A percentile compares a stretch with the other conserved stretches of the same genome.
phyloP scores from a whole-genome alignment of 1,140 invertebrate species.

The Tetraneura akinire region DNA sequence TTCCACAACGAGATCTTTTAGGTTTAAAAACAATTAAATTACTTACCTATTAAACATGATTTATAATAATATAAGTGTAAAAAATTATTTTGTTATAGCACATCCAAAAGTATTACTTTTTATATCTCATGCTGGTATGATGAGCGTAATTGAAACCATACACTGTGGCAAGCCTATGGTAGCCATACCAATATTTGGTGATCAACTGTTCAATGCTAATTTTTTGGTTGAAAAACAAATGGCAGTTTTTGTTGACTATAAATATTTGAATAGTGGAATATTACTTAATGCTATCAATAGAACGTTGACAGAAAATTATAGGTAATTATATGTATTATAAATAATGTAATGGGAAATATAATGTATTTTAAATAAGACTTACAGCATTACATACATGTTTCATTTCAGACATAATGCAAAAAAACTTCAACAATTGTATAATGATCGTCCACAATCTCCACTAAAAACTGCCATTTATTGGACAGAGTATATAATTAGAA shows the following conservation, averaged over 20 bases:
- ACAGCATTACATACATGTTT: neutral
- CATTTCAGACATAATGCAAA: slow-evolving; percentile 24
- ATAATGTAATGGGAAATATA: too few relatives aligned
- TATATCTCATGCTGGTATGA: slow-evolving; percentile 66
- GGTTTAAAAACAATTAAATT: slow-evolving; percentile 58
- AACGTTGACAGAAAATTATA: slow-evolving; percentile 16
- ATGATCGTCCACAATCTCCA: slow-evolving; percentile 55
- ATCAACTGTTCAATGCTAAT: slow-evolving; percentile 57
- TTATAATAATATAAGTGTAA: neutral
- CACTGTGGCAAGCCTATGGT: slow-evolving; percentile 64
- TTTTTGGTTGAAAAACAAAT: slow-evolving; percentile 29
- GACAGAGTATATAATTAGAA: slow-evolving; percentile 63
- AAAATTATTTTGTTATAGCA: slow-evolving; percentile 56
- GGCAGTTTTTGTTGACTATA: neutral
- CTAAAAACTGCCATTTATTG: slow-evolving; percentile 64
- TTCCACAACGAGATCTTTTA: slow-evolving; percentile 66
- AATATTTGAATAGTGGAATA: neutral
- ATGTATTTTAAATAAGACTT: too few relatives aligned
- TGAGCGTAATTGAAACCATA: slow-evolving; percentile 66
- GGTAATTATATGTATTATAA: neutral
- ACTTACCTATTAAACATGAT: neutral
- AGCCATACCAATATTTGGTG: slow-evolving; percentile 59
- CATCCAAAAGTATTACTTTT: slow-evolving; percentile 64
- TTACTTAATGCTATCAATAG: slow-evolving; percentile 1
- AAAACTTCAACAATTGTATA: slow-evolving; percentile 40